Conservation (phyloP, 2,888 invertebrate genomes). For the Calephelis perditalis region DNA sequence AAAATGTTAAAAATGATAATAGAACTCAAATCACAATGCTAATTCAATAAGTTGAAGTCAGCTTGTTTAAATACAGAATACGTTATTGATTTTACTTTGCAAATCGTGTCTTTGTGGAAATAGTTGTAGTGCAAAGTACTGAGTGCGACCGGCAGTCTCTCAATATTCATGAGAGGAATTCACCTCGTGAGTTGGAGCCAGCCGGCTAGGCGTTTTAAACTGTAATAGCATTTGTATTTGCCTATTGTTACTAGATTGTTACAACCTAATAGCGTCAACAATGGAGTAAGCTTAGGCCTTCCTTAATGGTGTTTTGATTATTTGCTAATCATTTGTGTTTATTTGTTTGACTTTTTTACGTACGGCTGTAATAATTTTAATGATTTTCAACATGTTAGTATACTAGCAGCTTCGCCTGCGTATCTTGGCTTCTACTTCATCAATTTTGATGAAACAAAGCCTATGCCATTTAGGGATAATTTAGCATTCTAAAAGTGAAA, state of each 20-base stretch:
- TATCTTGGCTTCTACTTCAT: no score
- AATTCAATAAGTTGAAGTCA: constrained; percentile 3
- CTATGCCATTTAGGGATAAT: no score
- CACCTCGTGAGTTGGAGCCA: constrained; percentile 39
- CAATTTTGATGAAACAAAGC: no score
- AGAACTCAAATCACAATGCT: background rate
- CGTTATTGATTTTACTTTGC: constrained; percentile 48
- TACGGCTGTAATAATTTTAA: no score
- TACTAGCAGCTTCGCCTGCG: no score
- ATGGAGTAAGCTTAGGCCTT: constrained; percentile 5
- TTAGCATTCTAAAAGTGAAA: no score
- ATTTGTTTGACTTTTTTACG: no score
- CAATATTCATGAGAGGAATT: constrained; percentile 68
- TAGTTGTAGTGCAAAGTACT: constrained; percentile 37
- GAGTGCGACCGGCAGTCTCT: constrained; percentile 31
- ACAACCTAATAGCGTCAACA: constrained; percentile 11
- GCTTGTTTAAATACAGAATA: background rate
- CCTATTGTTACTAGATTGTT: constrained; percentile 20
- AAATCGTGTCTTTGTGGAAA: constrained; percentile 50
- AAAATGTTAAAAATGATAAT: no score
- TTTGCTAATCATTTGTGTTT: no score
- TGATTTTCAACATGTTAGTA: no score
- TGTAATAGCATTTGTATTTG: constrained; percentile 45
- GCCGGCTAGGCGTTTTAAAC: constrained; percentile 52
- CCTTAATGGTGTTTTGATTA: background rate